These are phyloP conservation scores for Monopterus albus DNA, from an alignment of 2,113 vertebrate genomes.

Conservation along the genomic window DNA sequence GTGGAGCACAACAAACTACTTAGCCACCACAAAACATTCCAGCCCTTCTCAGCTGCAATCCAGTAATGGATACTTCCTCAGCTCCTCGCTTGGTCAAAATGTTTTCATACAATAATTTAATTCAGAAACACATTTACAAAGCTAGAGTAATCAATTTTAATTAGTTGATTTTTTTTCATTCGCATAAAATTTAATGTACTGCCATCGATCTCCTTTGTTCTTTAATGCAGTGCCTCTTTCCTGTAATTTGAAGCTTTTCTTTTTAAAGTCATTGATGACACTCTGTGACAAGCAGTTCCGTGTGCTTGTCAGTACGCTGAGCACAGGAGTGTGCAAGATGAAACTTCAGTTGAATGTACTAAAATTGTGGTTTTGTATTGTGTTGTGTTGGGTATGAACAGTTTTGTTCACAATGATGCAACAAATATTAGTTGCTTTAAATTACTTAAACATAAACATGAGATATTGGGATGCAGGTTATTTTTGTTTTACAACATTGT, in stretches of 20 bases:
- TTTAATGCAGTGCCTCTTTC: constrained; percentile 88
- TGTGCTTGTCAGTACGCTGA: constrained; percentile 52
- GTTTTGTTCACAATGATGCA: neutral
- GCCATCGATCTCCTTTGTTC: constrained; percentile 88
- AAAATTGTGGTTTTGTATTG: neutral
- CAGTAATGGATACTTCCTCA: constrained; percentile 89
- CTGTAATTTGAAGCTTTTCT: constrained; percentile 85
- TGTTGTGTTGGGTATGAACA: neutral
- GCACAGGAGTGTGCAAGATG: neutral
- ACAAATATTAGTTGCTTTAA: neutral
- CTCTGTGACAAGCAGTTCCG: constrained; percentile 77
- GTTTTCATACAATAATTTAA: constrained; percentile 91
- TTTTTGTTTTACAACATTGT: neutral
- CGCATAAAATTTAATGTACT: constrained; percentile 88
- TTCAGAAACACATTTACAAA: constrained; percentile 91
- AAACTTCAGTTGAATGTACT: neutral
- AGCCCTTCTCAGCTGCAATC: constrained; percentile 83
- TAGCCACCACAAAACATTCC: constrained; percentile 84
- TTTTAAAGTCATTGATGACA: constrained; percentile 83
- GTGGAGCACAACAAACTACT: constrained; percentile 79
- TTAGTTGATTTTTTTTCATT: constrained; percentile 88
- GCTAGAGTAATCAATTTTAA: constrained; percentile 89
- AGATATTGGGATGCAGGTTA: neutral
- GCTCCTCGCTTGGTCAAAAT: constrained; percentile 88
- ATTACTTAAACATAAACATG: neutral